Conservation (phyloP, 2,113 vertebrate species). For the Galeopterus variegatus region DNA sequence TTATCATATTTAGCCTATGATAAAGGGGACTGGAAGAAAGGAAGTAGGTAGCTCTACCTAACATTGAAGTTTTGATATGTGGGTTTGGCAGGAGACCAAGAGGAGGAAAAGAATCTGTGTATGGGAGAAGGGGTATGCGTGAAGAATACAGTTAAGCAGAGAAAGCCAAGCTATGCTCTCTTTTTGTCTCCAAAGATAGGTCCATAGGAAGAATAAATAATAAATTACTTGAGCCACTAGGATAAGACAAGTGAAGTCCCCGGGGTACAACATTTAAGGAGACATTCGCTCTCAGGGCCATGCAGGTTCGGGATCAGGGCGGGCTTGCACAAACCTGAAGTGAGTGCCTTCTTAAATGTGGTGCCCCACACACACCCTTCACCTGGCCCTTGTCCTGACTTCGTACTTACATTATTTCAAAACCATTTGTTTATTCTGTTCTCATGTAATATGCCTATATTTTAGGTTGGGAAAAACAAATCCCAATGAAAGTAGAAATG, state of each 20-base stretch:
- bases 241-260: neutral
- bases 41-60: neutral
- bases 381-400: neutral
- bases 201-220: neutral
- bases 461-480: neutral
- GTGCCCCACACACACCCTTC: accelerated
- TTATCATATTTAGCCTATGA: neutral
- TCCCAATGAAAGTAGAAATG: neutral
- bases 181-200: neutral
- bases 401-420: neutral
- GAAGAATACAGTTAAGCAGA: neutral
- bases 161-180: neutral
- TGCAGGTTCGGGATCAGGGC: neutral
- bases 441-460: neutral
- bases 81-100: neutral
- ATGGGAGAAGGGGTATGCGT: neutral
- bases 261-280: neutral
- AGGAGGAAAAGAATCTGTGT: neutral
- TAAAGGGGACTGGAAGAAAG: neutral
- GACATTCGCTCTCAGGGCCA: neutral
- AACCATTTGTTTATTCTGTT: neutral
- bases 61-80: neutral
- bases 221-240: neutral
- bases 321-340: neutral
- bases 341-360: neutral